Evolutionary conservation across 1,140 invertebrate species (phyloP), one percentile per base, ranked within the genome.

Genomic region (Eriosoma lanigerum): DNA sequence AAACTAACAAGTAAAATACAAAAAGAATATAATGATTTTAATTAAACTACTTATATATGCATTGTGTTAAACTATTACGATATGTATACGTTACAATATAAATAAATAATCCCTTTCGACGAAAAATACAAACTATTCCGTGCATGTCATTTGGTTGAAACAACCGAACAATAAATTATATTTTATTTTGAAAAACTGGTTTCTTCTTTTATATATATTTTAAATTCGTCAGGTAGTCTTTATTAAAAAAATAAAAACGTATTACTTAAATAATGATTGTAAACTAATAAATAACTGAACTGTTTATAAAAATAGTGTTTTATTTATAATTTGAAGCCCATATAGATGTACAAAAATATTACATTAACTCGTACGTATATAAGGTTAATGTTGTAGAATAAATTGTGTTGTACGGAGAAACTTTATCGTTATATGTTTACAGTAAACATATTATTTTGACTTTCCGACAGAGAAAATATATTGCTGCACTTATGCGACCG

Each of bases 121-220:
- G 10, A 44, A 38, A 26, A 17, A 44, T 13, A 44, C 29, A 13
- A n/a, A 44, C 32, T 13, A 62, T 66, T 21, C n/a, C n/a, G 13
- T n/a, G 10, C 44, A 13, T 66, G 62, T 44, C 62, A 38, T 66
- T 66, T 32, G 38, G 62, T 38, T 38, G 15, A n/a, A 13, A 44
- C 62, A 38, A 66, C 32, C 62, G 32, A 44, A 66, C 6, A 38
- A 66, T 66, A 38, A 66, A 66, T 66, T 38, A 38, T 66, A 62
- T 29, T 62, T 66, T 15, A 44, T n/a, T 21, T 4, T 10, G 32
- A 21, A 44, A 66, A 66, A 66, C 62, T 15, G 62, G 62, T 66
- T 66, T 66, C 24, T 26, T 26, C 58, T 17, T 15, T 5, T 8
- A 26, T n/a, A n/a, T 29, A 15, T 32, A n/a, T 29, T 32, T 48